Percentiles rank a stretch among this genome's conserved stretches.
Evolutionary conservation across 2,888 invertebrate genomes (phyloP).

Genomic region (Teinopalpus imperialis): DNA sequence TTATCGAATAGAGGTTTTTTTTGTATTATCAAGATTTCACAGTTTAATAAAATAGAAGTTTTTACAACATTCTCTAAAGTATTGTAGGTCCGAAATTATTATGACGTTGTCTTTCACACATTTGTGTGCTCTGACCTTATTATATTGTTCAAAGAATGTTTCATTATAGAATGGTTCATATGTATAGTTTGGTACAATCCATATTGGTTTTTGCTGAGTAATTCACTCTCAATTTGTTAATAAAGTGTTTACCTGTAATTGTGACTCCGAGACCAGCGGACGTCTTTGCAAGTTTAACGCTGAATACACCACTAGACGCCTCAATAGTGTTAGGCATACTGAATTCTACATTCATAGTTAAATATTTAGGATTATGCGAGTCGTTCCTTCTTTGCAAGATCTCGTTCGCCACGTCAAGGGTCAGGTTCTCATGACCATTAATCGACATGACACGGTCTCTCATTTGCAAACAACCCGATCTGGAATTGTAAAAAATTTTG

Average conservation of each 20-base stretch:
- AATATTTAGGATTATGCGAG: constrained; percentile 82
- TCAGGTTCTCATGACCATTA: constrained; percentile 88
- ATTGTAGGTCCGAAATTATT: too few species aligned
- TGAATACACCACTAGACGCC: constrained; percentile 94
- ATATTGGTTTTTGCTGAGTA: too few species aligned
- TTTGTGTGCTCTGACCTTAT: too few species aligned
- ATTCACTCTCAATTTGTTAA: too few species aligned
- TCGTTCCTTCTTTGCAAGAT: constrained; percentile 81
- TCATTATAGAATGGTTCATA: too few species aligned
- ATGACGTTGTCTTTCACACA: too few species aligned
- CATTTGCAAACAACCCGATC: constrained; percentile 88
- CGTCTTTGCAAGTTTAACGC: constrained; percentile 91
- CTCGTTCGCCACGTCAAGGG: constrained; percentile 83
- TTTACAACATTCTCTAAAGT: too few species aligned
- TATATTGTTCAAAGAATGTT: too few species aligned
- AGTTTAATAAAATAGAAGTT: too few species aligned
- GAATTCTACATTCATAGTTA: constrained; percentile 92
- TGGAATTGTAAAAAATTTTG: constrained; percentile 38
- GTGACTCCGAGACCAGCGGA: constrained; percentile 93
- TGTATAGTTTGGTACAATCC: too few species aligned
- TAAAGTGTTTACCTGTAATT: constrained; percentile 89
- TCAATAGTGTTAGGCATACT: constrained; percentile 96
- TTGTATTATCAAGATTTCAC: too few species aligned
- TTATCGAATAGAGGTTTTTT: too few species aligned
- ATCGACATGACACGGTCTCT: constrained; percentile 93